Evolutionary conservation across 2,888 invertebrate species (phyloP).

Genomic region (Anthrax anthrax): DNA sequence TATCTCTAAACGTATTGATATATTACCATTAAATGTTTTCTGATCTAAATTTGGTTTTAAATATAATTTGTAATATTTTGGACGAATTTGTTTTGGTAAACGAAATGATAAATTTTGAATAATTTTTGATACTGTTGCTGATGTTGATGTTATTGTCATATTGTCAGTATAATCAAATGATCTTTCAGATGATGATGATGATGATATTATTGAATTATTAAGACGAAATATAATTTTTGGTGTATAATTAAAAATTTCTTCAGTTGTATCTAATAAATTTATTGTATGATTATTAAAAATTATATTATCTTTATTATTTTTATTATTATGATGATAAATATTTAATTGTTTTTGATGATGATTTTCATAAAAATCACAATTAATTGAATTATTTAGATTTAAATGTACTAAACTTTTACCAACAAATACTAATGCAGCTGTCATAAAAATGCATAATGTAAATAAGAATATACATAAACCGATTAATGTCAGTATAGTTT

Average conservation of each 20-base stretch:
- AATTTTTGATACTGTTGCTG: constrained; percentile 23
- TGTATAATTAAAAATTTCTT: constrained; percentile 11
- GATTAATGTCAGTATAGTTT: constrained; percentile 26
- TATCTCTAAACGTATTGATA: constrained; percentile 39
- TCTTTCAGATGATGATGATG: background rate
- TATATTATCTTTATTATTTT: background rate
- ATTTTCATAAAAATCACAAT: too few relatives aligned
- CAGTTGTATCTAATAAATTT: background rate
- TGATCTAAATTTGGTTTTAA: constrained; percentile 46
- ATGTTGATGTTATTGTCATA: background rate
- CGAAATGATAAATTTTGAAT: constrained; percentile 35
- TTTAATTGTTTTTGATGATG: too few relatives aligned
- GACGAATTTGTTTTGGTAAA: constrained; percentile 43
- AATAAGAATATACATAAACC: constrained; percentile 31
- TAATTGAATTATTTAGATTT: too few relatives aligned
- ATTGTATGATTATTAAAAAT: background rate
- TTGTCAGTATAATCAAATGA: background rate
- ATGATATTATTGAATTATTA: constrained; percentile 4
- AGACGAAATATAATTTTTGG: constrained; percentile 17
- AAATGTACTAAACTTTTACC: constrained; percentile 17
- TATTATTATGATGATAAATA: background rate
- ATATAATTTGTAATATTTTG: constrained; percentile 47
- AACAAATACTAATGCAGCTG: constrained; percentile 29
- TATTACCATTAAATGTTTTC: constrained; percentile 44
- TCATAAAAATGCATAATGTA: constrained; percentile 26